Evolutionary conservation across 2,113 vertebrate genomes (phyloP).

Genomic region (Dicaeum eximium): DNA sequence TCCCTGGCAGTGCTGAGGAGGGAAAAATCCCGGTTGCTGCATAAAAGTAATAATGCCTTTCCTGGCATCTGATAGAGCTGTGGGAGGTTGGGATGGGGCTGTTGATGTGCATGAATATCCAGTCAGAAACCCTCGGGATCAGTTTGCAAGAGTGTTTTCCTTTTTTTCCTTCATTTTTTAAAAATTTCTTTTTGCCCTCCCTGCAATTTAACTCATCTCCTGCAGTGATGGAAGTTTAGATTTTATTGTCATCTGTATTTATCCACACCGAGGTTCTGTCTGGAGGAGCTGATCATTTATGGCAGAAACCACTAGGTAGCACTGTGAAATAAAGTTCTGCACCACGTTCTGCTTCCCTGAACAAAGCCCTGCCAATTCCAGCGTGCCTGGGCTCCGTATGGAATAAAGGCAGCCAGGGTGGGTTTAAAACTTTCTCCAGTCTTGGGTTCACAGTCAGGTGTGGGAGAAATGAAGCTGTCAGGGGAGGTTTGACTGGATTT

Average conservation of each 20-base stretch:
- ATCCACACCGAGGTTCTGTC: accelerated
- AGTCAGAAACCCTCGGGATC: neutral
- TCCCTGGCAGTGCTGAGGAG: neutral
- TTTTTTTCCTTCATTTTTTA: accelerated
- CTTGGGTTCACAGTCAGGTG: accelerated
- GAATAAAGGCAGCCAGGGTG: neutral
- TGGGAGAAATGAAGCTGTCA: neutral
- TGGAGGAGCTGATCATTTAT: neutral
- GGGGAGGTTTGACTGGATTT: neutral
- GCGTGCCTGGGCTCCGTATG: accelerated
- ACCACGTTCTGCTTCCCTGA: neutral
- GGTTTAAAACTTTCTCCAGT: neutral
- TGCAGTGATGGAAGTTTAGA: neutral
- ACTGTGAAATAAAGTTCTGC: conserved; percentile 56
- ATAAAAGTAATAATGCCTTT: neutral
- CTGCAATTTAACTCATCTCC: neutral
- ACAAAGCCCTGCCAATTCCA: neutral
- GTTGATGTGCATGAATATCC: neutral
- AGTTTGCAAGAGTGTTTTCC: accelerated
- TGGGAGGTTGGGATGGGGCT: neutral
- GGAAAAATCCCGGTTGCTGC: neutral
- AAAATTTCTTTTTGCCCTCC: accelerated
- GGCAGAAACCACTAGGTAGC: conserved; percentile 61
- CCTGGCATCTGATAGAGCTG: neutral
- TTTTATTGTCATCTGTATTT: neutral